phyloP scores from a whole-genome alignment of 1,140 invertebrate species.

The Drosophila orosa region DNA sequence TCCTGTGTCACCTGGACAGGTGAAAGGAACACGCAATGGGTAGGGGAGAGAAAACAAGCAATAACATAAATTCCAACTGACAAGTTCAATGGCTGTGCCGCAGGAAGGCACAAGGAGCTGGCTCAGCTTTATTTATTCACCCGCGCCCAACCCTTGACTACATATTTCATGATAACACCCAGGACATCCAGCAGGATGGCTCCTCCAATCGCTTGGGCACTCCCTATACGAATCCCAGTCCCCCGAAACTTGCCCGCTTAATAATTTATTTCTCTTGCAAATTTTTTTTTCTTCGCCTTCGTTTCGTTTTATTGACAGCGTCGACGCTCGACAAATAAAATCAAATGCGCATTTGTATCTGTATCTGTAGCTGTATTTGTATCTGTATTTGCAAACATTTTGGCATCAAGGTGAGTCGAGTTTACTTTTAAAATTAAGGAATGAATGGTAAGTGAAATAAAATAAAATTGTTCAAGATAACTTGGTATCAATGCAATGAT shows the following conservation, averaged over 20 bases:
- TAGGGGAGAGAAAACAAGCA: slow-evolving; percentile 34
- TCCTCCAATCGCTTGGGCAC: background rate
- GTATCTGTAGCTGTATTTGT: slow-evolving; percentile 13
- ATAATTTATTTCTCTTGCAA: slow-evolving; percentile 79
- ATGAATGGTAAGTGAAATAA: background rate
- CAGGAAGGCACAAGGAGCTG: slow-evolving; percentile 21
- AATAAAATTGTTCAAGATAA: background rate
- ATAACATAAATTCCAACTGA: slow-evolving; percentile 76
- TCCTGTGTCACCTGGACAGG: slow-evolving; percentile 92
- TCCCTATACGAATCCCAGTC: background rate
- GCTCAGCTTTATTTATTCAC: slow-evolving; percentile 48
- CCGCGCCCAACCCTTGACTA: slow-evolving; percentile 40
- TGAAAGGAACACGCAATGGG: background rate
- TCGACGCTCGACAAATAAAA: slow-evolving; percentile 67
- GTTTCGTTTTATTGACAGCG: slow-evolving; percentile 61
- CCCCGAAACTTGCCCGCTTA: slow-evolving; percentile 38
- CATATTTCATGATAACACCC: slow-evolving; percentile 76
- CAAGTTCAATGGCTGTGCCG: slow-evolving; percentile 71
- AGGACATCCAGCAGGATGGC: background rate
- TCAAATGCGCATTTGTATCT: slow-evolving; percentile 65
- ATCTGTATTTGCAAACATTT: slow-evolving; percentile 12
- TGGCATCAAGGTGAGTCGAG: background rate
- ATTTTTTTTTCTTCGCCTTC: slow-evolving; percentile 49
- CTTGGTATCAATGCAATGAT: too few relatives aligned
- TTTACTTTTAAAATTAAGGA: background rate